Conservation (phyloP, 2,113 vertebrate species). For the Chauna torquata region DNA sequence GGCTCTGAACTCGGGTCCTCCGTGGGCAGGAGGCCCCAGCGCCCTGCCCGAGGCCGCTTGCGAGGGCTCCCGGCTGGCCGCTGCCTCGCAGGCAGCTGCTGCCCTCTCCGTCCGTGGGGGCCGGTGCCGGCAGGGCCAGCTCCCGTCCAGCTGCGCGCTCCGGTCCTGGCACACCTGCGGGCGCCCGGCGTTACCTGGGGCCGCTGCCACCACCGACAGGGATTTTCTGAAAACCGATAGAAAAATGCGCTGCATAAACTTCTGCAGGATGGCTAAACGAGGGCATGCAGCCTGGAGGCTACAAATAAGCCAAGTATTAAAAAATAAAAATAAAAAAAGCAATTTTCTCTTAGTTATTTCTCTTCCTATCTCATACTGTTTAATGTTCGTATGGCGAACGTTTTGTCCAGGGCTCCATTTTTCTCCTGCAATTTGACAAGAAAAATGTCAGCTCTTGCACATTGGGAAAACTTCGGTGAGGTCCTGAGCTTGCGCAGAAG, state of each 20-base stretch:
- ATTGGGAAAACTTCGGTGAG: fast-evolving
- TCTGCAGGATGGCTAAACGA: background rate
- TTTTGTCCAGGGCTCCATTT: background rate
- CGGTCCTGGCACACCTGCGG: background rate
- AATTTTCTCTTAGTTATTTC: background rate
- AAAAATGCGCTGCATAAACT: background rate
- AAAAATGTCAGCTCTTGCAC: background rate
- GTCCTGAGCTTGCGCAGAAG: background rate
- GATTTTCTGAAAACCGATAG: background rate
- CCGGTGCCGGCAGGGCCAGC: too few relatives aligned
- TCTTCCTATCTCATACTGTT: background rate
- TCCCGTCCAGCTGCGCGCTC: too few relatives aligned
- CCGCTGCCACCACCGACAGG: background rate
- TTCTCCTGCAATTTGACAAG: background rate
- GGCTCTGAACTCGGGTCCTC: background rate
- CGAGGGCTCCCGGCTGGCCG: too few relatives aligned
- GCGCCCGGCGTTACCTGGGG: background rate
- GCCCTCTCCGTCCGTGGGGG: too few relatives aligned
- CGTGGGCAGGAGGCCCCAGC: background rate
- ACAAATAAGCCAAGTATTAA: background rate
- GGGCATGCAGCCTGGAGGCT: too few relatives aligned
- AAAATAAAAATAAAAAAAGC: background rate
- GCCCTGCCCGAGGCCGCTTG: background rate
- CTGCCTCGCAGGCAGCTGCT: background rate
- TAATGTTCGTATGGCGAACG: fast-evolving